Evolutionary conservation across 2,113 vertebrate species (phyloP).

Genomic region (Crotalus viridis): DNA sequence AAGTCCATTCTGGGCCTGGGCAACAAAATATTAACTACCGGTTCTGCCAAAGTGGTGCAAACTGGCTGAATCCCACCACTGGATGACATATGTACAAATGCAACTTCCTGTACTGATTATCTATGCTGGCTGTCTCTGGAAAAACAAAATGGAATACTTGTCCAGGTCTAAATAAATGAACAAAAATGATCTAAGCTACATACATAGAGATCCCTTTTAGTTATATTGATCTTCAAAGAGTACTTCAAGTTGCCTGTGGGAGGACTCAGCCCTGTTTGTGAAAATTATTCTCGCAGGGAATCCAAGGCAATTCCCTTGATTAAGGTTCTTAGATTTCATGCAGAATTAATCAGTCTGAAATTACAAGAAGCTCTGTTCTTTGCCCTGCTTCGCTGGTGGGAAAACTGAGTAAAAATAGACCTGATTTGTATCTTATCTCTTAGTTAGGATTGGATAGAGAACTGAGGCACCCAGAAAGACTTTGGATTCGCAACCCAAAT

Average conservation of each 20-base stretch:
- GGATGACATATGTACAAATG: not conserved
- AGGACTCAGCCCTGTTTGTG: not conserved
- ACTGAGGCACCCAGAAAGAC: too few relatives aligned
- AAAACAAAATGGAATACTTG: not conserved
- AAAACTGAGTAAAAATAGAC: slow-evolving; percentile 36
- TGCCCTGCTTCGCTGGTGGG: slow-evolving; percentile 3
- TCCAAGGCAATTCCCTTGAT: slow-evolving; percentile 31
- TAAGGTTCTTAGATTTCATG: slow-evolving; percentile 43
- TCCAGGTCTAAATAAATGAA: not conserved
- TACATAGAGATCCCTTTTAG: not conserved
- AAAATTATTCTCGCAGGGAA: slow-evolving; percentile 30
- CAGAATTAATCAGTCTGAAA: slow-evolving; percentile 42
- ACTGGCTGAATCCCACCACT: not conserved
- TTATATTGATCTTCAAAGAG: slow-evolving; percentile 9
- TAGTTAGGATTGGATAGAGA: slow-evolving; percentile 29
- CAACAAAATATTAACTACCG: too few relatives aligned
- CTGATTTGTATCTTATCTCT: not conserved
- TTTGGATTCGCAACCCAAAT: too few relatives aligned
- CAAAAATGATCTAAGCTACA: not conserved
- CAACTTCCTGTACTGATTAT: not conserved
- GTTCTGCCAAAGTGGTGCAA: too few relatives aligned
- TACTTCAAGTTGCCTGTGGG: not conserved
- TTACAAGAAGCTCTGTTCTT: slow-evolving; percentile 6
- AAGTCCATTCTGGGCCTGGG: too few relatives aligned
- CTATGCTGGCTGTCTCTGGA: not conserved